Base-by-base conservation (phyloP, 2,888 invertebrate species). In the Hypomecis atomaria region DNA sequence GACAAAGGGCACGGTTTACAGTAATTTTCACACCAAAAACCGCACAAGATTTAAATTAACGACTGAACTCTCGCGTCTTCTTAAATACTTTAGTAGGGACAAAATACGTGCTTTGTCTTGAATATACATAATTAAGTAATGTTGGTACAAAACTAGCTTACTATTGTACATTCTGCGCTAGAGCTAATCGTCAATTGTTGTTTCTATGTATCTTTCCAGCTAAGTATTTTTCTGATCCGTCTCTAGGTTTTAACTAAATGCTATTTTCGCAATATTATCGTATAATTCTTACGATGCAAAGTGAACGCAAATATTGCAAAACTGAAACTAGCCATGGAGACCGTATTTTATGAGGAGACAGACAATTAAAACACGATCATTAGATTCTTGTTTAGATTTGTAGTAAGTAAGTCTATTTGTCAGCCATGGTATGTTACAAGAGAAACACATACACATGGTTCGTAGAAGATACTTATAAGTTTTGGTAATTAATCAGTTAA, bases 271-370 rank as follows among this genome's bases (percentile, higher is more conserved):
- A 66, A 66, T 62, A 34, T 58, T 66, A 58, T 44, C 59, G 64
- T 55, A 54, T 40, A 49, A 23, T 23, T 23, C 23, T 23, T 10
- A 5, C 48, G 13, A 42, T 56, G 33, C 11, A 40, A 47, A 57
- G 61, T 53, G 61, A 63, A 67, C 65, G 62, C 10, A 58, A 65
- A 34, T 40, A 13, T 70, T 70, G 59, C 66, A 45, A 66, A 68
- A 71, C 54, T 61, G 66, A 63, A 65, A 57, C 57, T 59, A 55
- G 57, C 44, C 43, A 54, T 49, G 48, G 54, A 61, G 54, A 66
- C 56, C 43, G 49, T 56, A 48, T 11, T 58, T 62, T 65, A 64
- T 13, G 40, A 56, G 10, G 44, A 62, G 45, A 36, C 23, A 42
- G 34, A 44, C 44, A 45, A 45, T 55, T 55, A 45, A 34, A 45